A percentile compares a stretch with the other conserved stretches of the same genome.
Conservation (phyloP, 2,113 vertebrate genomes). For the Neodontobutis hainanensis region DNA sequence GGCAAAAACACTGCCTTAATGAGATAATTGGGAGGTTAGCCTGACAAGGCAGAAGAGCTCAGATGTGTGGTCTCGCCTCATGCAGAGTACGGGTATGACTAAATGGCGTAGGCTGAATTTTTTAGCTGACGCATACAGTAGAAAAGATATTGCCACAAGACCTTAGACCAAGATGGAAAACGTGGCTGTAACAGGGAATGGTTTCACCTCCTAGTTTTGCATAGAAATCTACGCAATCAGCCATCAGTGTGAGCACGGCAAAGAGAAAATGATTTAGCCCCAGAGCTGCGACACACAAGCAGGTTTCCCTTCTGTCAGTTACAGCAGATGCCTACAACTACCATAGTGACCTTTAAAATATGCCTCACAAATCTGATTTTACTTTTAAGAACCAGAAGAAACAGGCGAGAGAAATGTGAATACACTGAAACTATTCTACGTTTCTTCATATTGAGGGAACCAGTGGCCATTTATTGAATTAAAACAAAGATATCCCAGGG, state of each 20-base stretch:
- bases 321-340: slow-evolving; percentile 58
- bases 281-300: slow-evolving; percentile 29
- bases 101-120: slow-evolving; percentile 29
- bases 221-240: slow-evolving; percentile 61
- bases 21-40: slow-evolving; percentile 66
- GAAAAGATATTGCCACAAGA: slow-evolving; percentile 29
- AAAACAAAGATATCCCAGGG: no score
- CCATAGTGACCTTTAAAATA: slow-evolving; percentile 74
- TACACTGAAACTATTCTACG: slow-evolving; percentile 10
- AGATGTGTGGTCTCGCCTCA: slow-evolving; percentile 51
- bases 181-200: slow-evolving; percentile 25
- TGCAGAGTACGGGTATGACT: slow-evolving; percentile 16
- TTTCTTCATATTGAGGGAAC: no score
- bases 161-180: slow-evolving; percentile 23
- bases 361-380: slow-evolving; percentile 71
- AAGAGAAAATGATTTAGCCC: slow-evolving; percentile 60
- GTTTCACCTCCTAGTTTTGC: slow-evolving; percentile 30
- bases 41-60: slow-evolving; percentile 32
- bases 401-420: neutral
- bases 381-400: slow-evolving; percentile 42
- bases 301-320: slow-evolving; percentile 54
- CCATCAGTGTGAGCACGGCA: slow-evolving; percentile 43
- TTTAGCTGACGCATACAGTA: slow-evolving; percentile 35
- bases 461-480: no score
- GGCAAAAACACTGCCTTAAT: slow-evolving; percentile 68